Conservation (phyloP, 2,888 invertebrate species). For the Zhuqinia jingwanae region DNA sequence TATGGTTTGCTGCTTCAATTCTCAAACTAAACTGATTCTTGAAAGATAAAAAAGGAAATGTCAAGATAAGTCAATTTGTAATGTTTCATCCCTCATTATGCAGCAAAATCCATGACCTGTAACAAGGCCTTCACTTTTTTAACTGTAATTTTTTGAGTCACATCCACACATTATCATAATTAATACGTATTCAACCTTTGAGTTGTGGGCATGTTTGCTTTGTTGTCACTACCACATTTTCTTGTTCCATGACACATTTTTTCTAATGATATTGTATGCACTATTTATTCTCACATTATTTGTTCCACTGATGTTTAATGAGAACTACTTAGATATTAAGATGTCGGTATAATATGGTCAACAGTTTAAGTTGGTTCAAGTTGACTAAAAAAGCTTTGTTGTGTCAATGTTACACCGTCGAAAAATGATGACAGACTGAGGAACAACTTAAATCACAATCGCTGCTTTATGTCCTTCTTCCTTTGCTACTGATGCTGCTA, state of each 20-base stretch:
- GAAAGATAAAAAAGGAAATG: background rate
- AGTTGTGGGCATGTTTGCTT: background rate
- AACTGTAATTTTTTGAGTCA: slow-evolving; percentile 13
- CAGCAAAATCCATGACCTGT: slow-evolving; percentile 42
- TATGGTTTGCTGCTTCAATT: too few relatives aligned
- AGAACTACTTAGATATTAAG: background rate
- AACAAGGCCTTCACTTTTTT: slow-evolving; percentile 40
- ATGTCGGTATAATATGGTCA: background rate
- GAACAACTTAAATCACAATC: too few relatives aligned
- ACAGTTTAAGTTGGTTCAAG: background rate
- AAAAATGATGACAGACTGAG: too few relatives aligned
- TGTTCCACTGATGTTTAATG: background rate
- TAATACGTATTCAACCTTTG: background rate
- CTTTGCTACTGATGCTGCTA: background rate
- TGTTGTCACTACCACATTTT: too few relatives aligned
- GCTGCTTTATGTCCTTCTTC: too few relatives aligned
- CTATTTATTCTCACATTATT: slow-evolving; percentile 2
- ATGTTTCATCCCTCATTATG: too few relatives aligned
- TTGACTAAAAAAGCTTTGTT: background rate
- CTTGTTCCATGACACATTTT: slow-evolving; percentile 39
- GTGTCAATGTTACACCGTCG: too few relatives aligned
- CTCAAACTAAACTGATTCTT: background rate
- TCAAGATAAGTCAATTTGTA: slow-evolving; percentile 8
- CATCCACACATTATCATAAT: background rate
- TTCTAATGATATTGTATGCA: background rate